A percentile compares a stretch with the other conserved stretches of the same genome.
Conservation (phyloP, 2,113 vertebrate genomes). For the Aegithalos caudatus region DNA sequence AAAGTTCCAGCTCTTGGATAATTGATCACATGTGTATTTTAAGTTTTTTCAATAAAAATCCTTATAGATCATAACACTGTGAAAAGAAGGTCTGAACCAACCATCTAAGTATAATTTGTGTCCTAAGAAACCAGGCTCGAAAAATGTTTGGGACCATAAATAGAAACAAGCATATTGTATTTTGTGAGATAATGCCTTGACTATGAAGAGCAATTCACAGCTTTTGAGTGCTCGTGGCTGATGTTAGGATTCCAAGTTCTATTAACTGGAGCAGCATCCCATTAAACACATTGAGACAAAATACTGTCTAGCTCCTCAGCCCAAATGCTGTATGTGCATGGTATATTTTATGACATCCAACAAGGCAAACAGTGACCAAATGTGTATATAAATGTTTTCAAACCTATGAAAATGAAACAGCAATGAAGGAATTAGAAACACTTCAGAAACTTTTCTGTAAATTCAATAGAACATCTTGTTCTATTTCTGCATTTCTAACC, state of each 20-base stretch:
- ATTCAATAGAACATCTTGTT: not conserved
- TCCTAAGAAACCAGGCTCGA: not conserved
- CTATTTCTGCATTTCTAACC: not conserved
- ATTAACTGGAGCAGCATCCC: not conserved
- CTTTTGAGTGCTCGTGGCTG: not conserved
- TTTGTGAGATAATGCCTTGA: not conserved
- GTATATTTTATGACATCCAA: not conserved
- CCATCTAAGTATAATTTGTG: not conserved
- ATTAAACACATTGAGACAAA: not conserved
- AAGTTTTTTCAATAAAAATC: not conserved
- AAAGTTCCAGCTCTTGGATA: not conserved
- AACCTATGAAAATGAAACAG: not conserved
- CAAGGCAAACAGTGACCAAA: not conserved
- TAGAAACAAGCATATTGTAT: not conserved
- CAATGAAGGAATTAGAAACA: not conserved
- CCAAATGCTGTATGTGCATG: not conserved
- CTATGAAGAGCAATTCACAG: not conserved
- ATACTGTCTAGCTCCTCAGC: too few relatives aligned
- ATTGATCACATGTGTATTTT: not conserved
- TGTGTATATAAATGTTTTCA: not conserved
- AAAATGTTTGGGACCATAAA: not conserved
- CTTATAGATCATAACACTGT: not conserved
- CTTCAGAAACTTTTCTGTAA: not conserved
- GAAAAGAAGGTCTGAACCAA: not conserved
- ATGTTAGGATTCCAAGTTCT: not conserved